Evolutionary conservation across 92 coral and sea anemone genomes (phyloP).

Genomic region (Epizoanthus ramosus): DNA sequence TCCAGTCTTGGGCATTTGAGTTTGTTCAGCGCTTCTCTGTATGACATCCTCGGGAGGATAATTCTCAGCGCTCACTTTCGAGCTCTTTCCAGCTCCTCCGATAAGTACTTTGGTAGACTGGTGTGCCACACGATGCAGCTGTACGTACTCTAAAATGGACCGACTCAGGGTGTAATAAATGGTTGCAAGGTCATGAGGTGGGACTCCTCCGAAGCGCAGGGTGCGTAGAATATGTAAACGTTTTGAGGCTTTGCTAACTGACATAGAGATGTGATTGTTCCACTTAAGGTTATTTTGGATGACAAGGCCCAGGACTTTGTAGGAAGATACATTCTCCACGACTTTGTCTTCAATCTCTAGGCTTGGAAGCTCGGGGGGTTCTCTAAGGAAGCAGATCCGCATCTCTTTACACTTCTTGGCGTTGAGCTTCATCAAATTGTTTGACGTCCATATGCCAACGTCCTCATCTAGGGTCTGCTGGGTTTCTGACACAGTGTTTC

Average conservation of each 20-base stretch:
- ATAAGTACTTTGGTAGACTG: too few species aligned
- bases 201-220: background rate
- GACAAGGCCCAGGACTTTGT: too few species aligned
- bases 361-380: background rate
- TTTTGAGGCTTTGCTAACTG: background rate
- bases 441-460: background rate
- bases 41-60: constrained; percentile 6
- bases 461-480: too few species aligned
- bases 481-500: too few species aligned
- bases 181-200: background rate
- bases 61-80: background rate
- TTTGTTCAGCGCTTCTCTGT: too few species aligned
- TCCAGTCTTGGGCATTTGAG: too few species aligned
- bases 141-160: constrained; percentile 12
- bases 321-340: too few species aligned
- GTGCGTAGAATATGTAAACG: background rate
- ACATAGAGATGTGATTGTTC: too few species aligned
- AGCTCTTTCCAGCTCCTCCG: too few species aligned
- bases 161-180: background rate
- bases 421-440: constrained; percentile 51
- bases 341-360: too few species aligned
- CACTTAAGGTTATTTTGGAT: too few species aligned
- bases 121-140: constrained; percentile 7
- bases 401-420: constrained; percentile 52
- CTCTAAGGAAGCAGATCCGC: constrained; percentile 49